These are phyloP conservation scores for Enteromius afrohamiltoni DNA, from an alignment of 2,797 vertebrate genomes.

Conservation along the genomic window DNA sequence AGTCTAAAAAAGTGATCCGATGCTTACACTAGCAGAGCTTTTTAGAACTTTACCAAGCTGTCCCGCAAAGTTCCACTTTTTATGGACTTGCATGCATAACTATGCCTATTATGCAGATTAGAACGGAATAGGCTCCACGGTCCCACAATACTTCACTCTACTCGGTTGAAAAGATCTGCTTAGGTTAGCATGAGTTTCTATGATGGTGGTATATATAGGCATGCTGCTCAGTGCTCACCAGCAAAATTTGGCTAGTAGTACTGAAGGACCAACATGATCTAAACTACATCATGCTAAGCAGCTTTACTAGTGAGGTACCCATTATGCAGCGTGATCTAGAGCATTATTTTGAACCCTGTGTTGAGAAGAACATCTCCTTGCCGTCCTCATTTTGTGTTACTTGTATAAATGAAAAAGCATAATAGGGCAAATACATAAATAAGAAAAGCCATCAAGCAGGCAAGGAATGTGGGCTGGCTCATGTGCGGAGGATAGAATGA, in stretches of 20 bases:
- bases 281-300: not conserved
- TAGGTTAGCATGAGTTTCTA: constrained; percentile 5
- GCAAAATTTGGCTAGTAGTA: not conserved
- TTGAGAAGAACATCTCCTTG: constrained; percentile 63
- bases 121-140: not conserved
- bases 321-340: constrained; percentile 77
- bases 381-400: not conserved
- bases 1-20: constrained; percentile 28
- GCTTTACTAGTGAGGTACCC: constrained; percentile 66
- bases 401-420: constrained; percentile 67
- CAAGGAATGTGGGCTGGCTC: constrained; percentile 53
- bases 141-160: not conserved
- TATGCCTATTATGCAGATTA: constrained; percentile 31
- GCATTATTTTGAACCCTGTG: constrained; percentile 79
- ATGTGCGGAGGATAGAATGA: constrained; percentile 58
- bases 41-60: constrained; percentile 15
- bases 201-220: not conserved
- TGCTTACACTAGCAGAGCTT: constrained; percentile 9
- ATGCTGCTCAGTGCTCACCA: constrained; percentile 29
- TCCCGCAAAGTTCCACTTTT: not conserved
- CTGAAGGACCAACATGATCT: not conserved
- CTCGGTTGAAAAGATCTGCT: constrained; percentile 1
- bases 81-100: constrained; percentile 5
- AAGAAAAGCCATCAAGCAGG: constrained; percentile 54
- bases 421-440: constrained; percentile 78